Conservation (phyloP, 1,140 invertebrate species). For the Drosophila lowei region DNA sequence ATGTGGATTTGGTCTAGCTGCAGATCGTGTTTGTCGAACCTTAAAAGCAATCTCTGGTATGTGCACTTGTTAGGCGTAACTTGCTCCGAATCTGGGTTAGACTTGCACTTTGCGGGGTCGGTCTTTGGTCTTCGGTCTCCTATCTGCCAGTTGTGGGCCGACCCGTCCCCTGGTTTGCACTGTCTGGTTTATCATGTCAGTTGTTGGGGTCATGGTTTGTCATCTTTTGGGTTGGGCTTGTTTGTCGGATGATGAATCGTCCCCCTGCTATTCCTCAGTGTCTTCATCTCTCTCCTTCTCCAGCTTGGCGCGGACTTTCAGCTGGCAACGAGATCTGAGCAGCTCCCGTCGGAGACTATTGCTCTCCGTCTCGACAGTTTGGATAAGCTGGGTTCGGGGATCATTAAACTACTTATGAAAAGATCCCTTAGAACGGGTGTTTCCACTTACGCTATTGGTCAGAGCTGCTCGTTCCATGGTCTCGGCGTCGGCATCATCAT, state of each 20-base stretch:
- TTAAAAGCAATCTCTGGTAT: constrained; percentile 51
- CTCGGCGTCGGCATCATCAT: constrained; percentile 55
- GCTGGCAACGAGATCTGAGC: constrained; percentile 61
- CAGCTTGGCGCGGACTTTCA: constrained; percentile 47
- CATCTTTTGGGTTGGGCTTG: neutral
- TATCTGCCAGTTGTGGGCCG: constrained; percentile 7
- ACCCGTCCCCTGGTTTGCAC: neutral
- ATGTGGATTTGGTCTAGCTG: constrained; percentile 24
- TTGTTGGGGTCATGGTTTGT: neutral
- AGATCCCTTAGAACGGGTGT: too few relatives aligned
- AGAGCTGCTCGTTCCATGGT: constrained; percentile 65
- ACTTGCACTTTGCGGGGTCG: constrained; percentile 8
- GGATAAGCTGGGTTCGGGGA: constrained; percentile 36
- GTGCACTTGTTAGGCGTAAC: constrained; percentile 60
- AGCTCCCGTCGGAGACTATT: constrained; percentile 66
- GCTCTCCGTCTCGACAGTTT: constrained; percentile 68
- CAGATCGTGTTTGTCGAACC: constrained; percentile 32
- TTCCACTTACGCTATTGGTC: constrained; percentile 64
- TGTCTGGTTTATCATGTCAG: constrained; percentile 18
- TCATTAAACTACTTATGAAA: neutral
- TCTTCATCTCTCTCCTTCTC: constrained; percentile 35
- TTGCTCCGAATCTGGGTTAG: constrained; percentile 65
- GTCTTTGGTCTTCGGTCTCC: constrained; percentile 1
- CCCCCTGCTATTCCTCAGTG: neutral
- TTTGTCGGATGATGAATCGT: neutral